Evolutionary conservation across 2,113 vertebrate genomes (phyloP).

Genomic region (Anser brachyrhynchus): DNA sequence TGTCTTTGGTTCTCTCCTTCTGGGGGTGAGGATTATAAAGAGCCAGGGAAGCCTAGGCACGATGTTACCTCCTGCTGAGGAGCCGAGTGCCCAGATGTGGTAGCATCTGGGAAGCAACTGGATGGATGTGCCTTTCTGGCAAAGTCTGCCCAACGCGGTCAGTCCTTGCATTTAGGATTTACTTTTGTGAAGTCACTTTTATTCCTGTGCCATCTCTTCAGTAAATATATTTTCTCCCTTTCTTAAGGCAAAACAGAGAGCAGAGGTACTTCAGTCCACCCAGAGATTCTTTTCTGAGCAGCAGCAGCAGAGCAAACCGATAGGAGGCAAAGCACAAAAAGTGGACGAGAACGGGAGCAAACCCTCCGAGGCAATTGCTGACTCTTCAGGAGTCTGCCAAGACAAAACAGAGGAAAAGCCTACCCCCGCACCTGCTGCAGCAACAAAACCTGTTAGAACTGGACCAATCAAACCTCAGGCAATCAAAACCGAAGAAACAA

Average conservation of each 20-base stretch:
- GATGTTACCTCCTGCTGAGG: not conserved
- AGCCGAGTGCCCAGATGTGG: not conserved
- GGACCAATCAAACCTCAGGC: constrained; percentile 99
- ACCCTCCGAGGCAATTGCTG: constrained; percentile 77
- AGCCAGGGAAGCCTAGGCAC: not conserved
- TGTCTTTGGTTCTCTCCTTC: not conserved
- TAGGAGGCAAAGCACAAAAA: constrained; percentile 85
- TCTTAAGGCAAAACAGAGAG: constrained; percentile 95
- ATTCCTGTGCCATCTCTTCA: not conserved
- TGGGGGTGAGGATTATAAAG: not conserved
- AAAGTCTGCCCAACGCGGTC: not conserved
- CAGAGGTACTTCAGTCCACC: constrained; percentile 97
- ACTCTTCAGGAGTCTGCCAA: constrained; percentile 80
- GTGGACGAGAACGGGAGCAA: constrained; percentile 83
- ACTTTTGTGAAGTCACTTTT: not conserved
- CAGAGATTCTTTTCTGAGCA: constrained; percentile 98
- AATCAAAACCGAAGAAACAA: constrained; percentile 97
- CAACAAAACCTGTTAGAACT: constrained; percentile 93
- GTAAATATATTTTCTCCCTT: constrained; percentile 38
- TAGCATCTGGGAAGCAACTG: not conserved
- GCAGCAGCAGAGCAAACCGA: constrained; percentile 88
- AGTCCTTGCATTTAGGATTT: not conserved
- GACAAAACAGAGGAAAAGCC: constrained; percentile 87
- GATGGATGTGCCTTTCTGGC: not conserved
- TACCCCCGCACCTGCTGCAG: constrained; percentile 68